phyloP scores from a whole-genome alignment of 2,888 invertebrate species.

The Eustalomyia histrio region DNA sequence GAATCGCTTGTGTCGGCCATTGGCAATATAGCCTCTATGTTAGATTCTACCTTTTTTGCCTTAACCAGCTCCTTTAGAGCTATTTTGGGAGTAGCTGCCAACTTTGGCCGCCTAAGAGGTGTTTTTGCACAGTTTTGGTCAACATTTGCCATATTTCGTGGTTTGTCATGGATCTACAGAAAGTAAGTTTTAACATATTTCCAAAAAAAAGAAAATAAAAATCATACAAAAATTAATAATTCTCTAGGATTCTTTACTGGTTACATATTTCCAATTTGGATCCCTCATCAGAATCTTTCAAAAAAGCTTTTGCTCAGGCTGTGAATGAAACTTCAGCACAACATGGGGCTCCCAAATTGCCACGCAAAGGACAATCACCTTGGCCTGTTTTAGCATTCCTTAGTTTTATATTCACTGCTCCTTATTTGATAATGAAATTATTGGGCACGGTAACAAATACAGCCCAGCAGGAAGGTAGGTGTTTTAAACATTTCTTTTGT shows the following conservation, averaged over 20 bases:
- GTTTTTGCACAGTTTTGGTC: conserved; percentile 93
- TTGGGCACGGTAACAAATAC: conserved; percentile 82
- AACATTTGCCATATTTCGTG: conserved; percentile 90
- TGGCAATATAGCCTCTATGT: conserved; percentile 96
- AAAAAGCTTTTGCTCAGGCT: conserved; percentile 79
- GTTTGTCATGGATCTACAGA: conserved; percentile 89
- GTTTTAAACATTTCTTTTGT: not conserved
- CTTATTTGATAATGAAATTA: conserved; percentile 93
- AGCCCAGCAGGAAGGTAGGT: conserved; percentile 83
- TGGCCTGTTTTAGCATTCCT: conserved; percentile 96
- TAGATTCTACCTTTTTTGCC: conserved; percentile 97
- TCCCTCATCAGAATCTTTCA: conserved; percentile 78
- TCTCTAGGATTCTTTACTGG: conserved; percentile 76
- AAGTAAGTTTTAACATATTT: conserved; percentile 78
- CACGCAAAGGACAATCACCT: conserved; percentile 80
- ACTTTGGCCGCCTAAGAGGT: conserved; percentile 90
- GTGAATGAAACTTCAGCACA: conserved; percentile 73
- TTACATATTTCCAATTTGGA: conserved; percentile 77
- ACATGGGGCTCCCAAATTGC: conserved; percentile 77
- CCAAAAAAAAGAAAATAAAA: not conserved
- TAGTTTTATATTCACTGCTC: conserved; percentile 92
- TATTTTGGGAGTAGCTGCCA: conserved; percentile 96
- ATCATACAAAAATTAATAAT: not conserved
- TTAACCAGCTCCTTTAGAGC: conserved; percentile 97
- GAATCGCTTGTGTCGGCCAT: conserved; percentile 95